phyloP scores from a whole-genome alignment of 2,888 invertebrate genomes.

The Zaprionus bogoriensis region DNA sequence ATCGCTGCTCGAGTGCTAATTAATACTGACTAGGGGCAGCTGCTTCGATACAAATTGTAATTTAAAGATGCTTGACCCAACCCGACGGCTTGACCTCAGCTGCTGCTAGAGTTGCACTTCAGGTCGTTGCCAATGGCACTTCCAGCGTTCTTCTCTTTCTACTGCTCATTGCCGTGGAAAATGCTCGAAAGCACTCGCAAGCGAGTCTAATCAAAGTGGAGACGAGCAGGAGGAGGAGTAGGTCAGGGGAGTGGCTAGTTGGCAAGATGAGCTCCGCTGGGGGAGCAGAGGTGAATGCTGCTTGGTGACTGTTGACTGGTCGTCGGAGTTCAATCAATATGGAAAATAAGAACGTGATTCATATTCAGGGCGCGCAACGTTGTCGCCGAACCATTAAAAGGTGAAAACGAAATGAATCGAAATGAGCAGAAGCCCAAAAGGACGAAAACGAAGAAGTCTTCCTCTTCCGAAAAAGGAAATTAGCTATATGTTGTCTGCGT shows the following conservation, averaged over 20 bases:
- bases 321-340: conserved; percentile 62
- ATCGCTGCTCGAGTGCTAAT: conserved; percentile 42
- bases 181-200: conserved; percentile 13
- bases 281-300: neutral
- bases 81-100: neutral
- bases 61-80: conserved; percentile 39
- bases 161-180: conserved; percentile 4
- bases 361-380: conserved; percentile 66
- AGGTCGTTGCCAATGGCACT: neutral
- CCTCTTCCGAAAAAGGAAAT: conserved; percentile 59
- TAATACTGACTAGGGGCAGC: conserved; percentile 22
- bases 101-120: neutral
- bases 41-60: conserved; percentile 37
- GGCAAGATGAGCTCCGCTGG: too few species aligned
- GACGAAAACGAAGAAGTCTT: conserved; percentile 55
- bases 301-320: neutral
- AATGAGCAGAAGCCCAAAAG: conserved; percentile 40
- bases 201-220: conserved; percentile 45
- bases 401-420: conserved; percentile 49
- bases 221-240: conserved; percentile 14
- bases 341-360: conserved; percentile 63
- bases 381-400: conserved; percentile 48
- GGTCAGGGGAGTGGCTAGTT: neutral
- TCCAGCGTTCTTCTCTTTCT: too few species aligned
- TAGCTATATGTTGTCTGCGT: conserved; percentile 59